Percentiles rank a stretch among this genome's conserved stretches.
Conservation (phyloP, 2,888 invertebrate species). For the Phasia obesa region DNA sequence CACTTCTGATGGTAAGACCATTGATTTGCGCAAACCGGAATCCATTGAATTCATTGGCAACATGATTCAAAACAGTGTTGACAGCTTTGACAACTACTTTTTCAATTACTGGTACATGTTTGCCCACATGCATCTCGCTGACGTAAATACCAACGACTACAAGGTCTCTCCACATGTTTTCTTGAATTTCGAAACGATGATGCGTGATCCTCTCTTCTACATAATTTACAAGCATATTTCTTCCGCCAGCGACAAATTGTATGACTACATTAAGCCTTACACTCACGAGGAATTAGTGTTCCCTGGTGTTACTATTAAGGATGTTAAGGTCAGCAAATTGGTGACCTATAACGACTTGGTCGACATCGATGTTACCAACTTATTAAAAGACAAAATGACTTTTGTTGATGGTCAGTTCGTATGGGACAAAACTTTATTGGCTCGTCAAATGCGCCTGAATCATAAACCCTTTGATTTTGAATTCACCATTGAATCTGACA, state of each 20-base stretch:
- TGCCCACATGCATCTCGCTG: constrained; percentile 65
- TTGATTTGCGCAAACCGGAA: constrained; percentile 85
- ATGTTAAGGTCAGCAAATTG: constrained; percentile 86
- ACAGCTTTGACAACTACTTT: constrained; percentile 69
- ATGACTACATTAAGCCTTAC: constrained; percentile 84
- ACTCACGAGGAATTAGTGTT: constrained; percentile 84
- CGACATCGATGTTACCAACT: constrained; percentile 84
- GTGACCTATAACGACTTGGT: constrained; percentile 87
- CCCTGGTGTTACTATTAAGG: constrained; percentile 85
- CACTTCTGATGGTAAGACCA: constrained; percentile 83
- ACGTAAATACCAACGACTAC: constrained; percentile 69
- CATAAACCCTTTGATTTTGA: constrained; percentile 86
- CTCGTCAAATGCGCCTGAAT: constrained; percentile 87
- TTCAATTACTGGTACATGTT: constrained; percentile 71
- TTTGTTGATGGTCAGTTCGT: constrained; percentile 79
- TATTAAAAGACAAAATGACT: constrained; percentile 72
- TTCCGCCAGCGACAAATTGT: constrained; percentile 84
- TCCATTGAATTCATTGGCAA: constrained; percentile 86
- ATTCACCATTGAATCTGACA: constrained; percentile 85
- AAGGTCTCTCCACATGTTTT: constrained; percentile 84
- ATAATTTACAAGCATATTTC: constrained; percentile 85
- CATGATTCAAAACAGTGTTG: constrained; percentile 84
- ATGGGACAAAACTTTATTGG: constrained; percentile 78
- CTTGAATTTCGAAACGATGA: constrained; percentile 86
- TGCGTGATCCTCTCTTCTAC: constrained; percentile 88